Base-by-base conservation (phyloP, 2,797 vertebrate genomes). In the Sebastes matsubarae region DNA sequence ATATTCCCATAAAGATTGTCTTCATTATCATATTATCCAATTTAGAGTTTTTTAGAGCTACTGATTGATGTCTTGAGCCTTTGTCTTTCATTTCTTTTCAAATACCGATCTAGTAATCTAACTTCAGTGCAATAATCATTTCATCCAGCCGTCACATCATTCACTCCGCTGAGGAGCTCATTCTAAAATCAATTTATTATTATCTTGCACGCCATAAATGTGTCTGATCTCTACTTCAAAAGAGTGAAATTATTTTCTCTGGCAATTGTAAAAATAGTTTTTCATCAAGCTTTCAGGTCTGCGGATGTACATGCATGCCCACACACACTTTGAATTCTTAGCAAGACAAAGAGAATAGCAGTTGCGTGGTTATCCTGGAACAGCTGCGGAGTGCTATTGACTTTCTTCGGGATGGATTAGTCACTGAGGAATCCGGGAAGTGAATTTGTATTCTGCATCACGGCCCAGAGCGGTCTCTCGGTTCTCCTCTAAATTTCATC, bases 371-470 rank as follows among this genome's bases (percentile, higher is more conserved):
- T 38, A n/a, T 74, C 81, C 27, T 67, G 73, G 61, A 84, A n/a
- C 50, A 65, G 63, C 54, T 54, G 55, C 1, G 2, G 71, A 75
- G 68, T 68, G 64, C 65, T 88, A 87, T 88, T 86, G 89, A 91
- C 85, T 84, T 83, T 80, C 69, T 59, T 54, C 18, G 2, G 60
- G 75, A 87, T 85, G 77, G 81, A 89, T 91, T 84, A 80, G 83
- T 83, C 84, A 64, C 77, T 4, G 59, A 83, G 71, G 81, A 88
- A 81, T 74, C 58, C 5, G n/a, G 59, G 59, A 38, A 30, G 46
- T 16, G 70, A 81, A 90, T 91, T 84, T 88, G 86, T 80, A 89
- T 93, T 88, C 86, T 63, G 85, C 72, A 71, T 72, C 83, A 67
- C 14, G 20, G 6, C 36, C 54, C 46, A 2, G 12, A 72, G 34